Evolutionary conservation across 2,797 vertebrate genomes (phyloP), one percentile per base, ranked within the genome.

Genomic region (Sebastes kiyomatsui): DNA sequence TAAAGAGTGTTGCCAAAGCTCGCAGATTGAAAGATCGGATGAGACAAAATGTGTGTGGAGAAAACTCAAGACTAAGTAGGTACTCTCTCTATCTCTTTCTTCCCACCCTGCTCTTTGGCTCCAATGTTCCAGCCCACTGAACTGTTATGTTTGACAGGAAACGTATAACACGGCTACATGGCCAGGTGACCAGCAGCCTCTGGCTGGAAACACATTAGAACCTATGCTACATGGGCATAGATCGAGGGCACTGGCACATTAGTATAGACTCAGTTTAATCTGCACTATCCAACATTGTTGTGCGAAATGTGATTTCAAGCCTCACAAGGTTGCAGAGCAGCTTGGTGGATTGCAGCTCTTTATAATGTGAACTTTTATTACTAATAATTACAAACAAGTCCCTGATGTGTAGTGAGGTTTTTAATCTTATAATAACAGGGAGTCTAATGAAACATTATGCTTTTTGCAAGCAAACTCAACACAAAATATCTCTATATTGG

Each of bases 101-200:
- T 54, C 59, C 9, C 32, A 22, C 20, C 18, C 30, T 33, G 23
- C 12, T 75, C 30, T 52, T 18, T 64, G 55, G 62, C 54, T 74
- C 75, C 62, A 81, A 61, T 83, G 76, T 84, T 90, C 72, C 59
- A 77, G 78, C 84, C 75, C 77, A 83, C 14, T 84, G 79, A 87
- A 72, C 66, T 82, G 79, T 59, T 77, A 14, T 67, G 38, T 88
- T 72, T 87, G 84, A 85, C 82, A 85, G 76, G 80, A 89, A 88
- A 84, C 81, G 75, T 82, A 75, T 84, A 84, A 79, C 25, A 55
- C 2, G 14, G 35, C 65, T 74, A 65, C 77, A 61, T 62, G 72
- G 20, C 52, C 3, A 5, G 61, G 54, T 77, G 71, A 84, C 75
- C 77, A 59, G 62, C 42, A 80, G 73, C 90, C 77, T 82, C 77